Percentiles rank a stretch among this genome's conserved stretches.
Evolutionary conservation across 1,140 invertebrate genomes (phyloP).

Genomic region (Tyrophagus putrescentiae): DNA sequence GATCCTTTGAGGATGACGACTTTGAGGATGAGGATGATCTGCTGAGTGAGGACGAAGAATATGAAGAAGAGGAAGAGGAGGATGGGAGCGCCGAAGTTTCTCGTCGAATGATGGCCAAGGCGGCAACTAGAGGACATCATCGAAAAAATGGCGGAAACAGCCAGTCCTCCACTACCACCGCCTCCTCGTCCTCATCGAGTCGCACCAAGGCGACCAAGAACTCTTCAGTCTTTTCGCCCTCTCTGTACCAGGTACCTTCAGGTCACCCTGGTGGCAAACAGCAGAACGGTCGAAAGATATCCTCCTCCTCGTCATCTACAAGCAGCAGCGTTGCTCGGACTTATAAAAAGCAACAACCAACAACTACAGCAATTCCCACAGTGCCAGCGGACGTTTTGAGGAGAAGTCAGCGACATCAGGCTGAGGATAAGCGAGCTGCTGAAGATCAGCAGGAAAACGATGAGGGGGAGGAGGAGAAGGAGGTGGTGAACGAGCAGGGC

Average conservation of each 20-base stretch:
- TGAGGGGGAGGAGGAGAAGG: neutral
- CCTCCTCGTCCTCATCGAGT: too few species aligned
- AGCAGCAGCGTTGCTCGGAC: neutral
- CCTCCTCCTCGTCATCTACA: too few species aligned
- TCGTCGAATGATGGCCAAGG: too few species aligned
- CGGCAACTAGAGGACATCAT: neutral
- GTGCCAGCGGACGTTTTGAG: neutral
- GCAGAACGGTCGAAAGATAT: too few species aligned
- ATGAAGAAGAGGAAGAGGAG: slow-evolving; percentile 4
- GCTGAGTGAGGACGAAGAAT: neutral
- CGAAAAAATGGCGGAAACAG: neutral
- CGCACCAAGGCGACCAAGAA: too few species aligned
- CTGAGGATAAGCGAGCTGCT: slow-evolving; percentile 5
- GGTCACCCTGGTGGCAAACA: too few species aligned
- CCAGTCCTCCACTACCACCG: too few species aligned
- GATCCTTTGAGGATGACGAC: neutral
- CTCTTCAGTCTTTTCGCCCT: too few species aligned
- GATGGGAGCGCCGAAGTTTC: too few species aligned
- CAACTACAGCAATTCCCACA: neutral
- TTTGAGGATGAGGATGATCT: slow-evolving; percentile 5
- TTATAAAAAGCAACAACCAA: neutral
- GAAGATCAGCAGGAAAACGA: too few species aligned
- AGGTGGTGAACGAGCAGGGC: neutral
- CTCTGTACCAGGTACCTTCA: too few species aligned
- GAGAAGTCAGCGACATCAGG: neutral